phyloP scores from a whole-genome alignment of 2,888 invertebrate genomes.

The Prostheceraeus crozeri region DNA sequence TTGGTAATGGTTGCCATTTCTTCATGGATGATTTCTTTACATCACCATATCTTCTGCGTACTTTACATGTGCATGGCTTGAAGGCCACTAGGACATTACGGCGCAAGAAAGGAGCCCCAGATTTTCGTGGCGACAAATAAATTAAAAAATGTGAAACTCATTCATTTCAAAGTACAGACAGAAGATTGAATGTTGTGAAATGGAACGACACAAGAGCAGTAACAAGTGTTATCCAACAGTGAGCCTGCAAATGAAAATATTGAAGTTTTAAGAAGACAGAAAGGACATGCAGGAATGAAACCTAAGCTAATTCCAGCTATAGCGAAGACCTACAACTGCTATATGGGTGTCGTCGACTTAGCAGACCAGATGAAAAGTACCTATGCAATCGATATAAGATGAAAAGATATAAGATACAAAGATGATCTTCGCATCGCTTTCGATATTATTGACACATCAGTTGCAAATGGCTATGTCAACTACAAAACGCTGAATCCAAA shows the following conservation, averaged over 20 bases:
- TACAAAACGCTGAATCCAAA: slow-evolving; percentile 5
- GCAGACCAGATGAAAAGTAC: slow-evolving; percentile 13
- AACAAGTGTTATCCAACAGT: too few species aligned
- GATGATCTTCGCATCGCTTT: background rate
- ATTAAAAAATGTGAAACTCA: background rate
- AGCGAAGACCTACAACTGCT: too few species aligned
- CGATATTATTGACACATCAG: background rate
- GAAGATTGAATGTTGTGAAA: background rate
- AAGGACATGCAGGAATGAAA: too few species aligned
- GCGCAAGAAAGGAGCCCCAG: too few species aligned
- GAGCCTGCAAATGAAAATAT: too few species aligned
- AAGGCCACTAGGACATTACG: too few species aligned
- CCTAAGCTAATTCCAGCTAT: too few species aligned
- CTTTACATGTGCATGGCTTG: background rate
- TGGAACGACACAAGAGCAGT: slow-evolving; percentile 6
- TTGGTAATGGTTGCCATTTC: background rate
- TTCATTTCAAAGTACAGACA: slow-evolving; percentile 1
- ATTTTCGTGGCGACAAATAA: too few species aligned
- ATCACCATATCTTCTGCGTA: slow-evolving; percentile 6
- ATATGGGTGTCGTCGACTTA: slow-evolving; percentile 1
- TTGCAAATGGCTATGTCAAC: slow-evolving; percentile 6
- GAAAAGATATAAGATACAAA: too few species aligned
- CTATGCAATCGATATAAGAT: background rate
- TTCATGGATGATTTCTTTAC: slow-evolving; percentile 18
- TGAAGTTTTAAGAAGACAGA: too few species aligned